A percentile compares a stretch with the other conserved stretches of the same genome.
Conservation (phyloP, 30 jellyfish, hydroid and myxozoan species). For the Rhopilema esculentum region DNA sequence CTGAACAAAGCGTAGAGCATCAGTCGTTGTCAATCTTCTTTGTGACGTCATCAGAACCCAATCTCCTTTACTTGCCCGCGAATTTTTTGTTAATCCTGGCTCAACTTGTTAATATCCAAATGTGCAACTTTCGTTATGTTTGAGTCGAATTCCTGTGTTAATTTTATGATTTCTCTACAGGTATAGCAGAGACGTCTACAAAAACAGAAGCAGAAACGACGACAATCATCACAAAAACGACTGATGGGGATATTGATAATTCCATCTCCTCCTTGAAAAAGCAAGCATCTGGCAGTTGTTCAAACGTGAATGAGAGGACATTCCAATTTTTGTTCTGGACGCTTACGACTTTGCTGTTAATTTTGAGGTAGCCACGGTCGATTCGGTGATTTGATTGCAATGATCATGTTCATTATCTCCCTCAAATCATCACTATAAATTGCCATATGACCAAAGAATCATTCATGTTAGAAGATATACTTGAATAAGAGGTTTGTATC, state of each 20-base stretch:
- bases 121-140: too few relatives aligned
- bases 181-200: constrained; percentile 1
- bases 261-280: neutral
- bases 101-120: too few relatives aligned
- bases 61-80: too few relatives aligned
- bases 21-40: too few relatives aligned
- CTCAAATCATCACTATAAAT: neutral
- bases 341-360: constrained; percentile 42
- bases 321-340: constrained; percentile 63
- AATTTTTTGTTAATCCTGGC: too few relatives aligned
- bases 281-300: constrained; percentile 9
- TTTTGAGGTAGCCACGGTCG: constrained; percentile 33
- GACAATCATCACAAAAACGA: neutral
- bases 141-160: neutral
- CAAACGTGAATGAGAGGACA: constrained; percentile 10
- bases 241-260: neutral
- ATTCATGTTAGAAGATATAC: neutral
- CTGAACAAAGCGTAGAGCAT: too few relatives aligned
- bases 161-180: neutral
- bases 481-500: neutral
- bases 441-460: neutral
- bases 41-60: too few relatives aligned
- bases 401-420: neutral
- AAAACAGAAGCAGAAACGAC: neutral
- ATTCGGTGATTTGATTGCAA: neutral